Percentiles rank a stretch among this genome's conserved stretches.
Evolutionary conservation across 2,888 invertebrate species (phyloP).

Genomic region (Caenorhabditis zanzibari): DNA sequence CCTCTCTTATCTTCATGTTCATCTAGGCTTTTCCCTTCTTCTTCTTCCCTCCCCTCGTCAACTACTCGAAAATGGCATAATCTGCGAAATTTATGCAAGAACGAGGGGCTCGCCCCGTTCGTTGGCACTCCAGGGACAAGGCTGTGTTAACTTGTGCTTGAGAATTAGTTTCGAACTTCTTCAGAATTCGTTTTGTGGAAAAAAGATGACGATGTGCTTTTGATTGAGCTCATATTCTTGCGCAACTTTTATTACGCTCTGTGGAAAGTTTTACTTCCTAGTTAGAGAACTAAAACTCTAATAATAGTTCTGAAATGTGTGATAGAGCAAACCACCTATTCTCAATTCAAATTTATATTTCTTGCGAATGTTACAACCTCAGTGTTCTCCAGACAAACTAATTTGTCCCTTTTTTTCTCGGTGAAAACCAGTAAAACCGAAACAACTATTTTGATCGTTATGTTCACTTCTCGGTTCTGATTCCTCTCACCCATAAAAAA

Average conservation of each 20-base stretch:
- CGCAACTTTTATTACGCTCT: background rate
- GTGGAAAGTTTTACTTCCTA: background rate
- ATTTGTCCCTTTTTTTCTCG: no score
- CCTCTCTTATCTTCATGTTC: slow-evolving; percentile 51
- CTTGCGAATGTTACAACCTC: no score
- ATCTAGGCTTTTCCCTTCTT: slow-evolving; percentile 21
- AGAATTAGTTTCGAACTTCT: slow-evolving; percentile 46
- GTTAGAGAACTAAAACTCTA: background rate
- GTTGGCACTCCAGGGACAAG: slow-evolving; percentile 45
- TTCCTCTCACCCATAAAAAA: slow-evolving; percentile 9
- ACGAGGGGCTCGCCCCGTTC: slow-evolving; percentile 17
- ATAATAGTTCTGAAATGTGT: no score
- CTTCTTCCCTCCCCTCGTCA: slow-evolving; percentile 42
- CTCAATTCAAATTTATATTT: no score
- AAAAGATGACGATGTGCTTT: slow-evolving; percentile 29
- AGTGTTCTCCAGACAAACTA: no score
- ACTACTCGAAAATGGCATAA: slow-evolving; percentile 59
- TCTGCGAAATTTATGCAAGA: slow-evolving; percentile 53
- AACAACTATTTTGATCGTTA: background rate
- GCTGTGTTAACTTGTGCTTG: slow-evolving; percentile 39
- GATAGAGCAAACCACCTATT: no score
- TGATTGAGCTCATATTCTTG: slow-evolving; percentile 13
- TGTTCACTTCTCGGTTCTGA: background rate
- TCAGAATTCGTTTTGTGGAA: slow-evolving; percentile 11
- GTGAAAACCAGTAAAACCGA: slow-evolving; percentile 1